These are phyloP conservation scores for Falco novaeseelandiae DNA, from an alignment of 2,797 vertebrate genomes.

Conservation along the genomic window DNA sequence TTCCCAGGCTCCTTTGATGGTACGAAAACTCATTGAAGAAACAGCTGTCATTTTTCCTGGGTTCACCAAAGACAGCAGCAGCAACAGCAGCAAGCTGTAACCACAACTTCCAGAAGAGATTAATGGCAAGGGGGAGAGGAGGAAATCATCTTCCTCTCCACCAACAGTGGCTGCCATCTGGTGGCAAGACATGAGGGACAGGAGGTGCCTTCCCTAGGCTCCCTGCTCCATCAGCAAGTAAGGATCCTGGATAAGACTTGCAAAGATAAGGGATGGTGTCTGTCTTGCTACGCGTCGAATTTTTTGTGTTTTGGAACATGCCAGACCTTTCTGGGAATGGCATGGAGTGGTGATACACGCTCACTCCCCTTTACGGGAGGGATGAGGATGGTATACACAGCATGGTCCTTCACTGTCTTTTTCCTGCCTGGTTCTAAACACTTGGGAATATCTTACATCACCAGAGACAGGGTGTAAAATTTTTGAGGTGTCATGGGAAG, in stretches of 20 bases:
- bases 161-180: slow-evolving; percentile 2
- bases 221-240: rapidly evolving
- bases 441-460: not conserved
- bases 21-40: not conserved
- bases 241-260: not conserved
- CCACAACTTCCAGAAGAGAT: slow-evolving; percentile 21
- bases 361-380: rapidly evolving
- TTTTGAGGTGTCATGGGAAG: not conserved
- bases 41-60: not conserved
- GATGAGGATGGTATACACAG: rapidly evolving
- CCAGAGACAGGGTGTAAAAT: not conserved
- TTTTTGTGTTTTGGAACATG: not conserved
- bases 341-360: rapidly evolving
- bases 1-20: slow-evolving; percentile 16
- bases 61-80: slow-evolving; percentile 31
- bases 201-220: not conserved
- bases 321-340: not conserved
- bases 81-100: not conserved
- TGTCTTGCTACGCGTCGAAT: not conserved
- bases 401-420: not conserved
- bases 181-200: not conserved
- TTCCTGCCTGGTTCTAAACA: not conserved
- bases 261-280: not conserved
- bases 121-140: not conserved
- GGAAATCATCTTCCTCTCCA: not conserved